phyloP scores from a whole-genome alignment of 2,888 invertebrate genomes.

The Glyphotaelius pellucidus region DNA sequence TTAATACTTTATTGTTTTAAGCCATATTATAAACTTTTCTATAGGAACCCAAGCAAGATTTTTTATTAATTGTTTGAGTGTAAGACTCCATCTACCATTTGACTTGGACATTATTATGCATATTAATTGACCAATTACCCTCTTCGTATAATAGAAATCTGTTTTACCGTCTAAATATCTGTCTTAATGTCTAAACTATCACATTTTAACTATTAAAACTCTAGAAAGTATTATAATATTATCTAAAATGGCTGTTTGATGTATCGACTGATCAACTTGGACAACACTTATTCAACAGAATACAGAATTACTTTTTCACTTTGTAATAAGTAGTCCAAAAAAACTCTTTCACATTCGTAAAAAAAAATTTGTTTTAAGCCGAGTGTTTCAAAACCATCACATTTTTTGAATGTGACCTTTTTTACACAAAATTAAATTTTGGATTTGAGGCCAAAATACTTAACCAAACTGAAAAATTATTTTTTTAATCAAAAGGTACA shows the following conservation, averaged over 20 bases:
- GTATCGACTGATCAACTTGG: conserved; percentile 9
- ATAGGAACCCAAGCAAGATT: not conserved
- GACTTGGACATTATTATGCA: conserved; percentile 24
- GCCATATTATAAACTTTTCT: not conserved
- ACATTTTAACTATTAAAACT: conserved; percentile 35
- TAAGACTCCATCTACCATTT: conserved; percentile 13
- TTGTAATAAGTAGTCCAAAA: not conserved
- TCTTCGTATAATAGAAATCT: conserved; percentile 23
- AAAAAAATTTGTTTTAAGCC: not conserved
- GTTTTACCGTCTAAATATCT: conserved; percentile 19
- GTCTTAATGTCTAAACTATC: conserved; percentile 23
- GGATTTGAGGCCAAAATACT: no score
- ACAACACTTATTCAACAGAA: not conserved
- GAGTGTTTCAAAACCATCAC: no score
- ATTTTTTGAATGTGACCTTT: no score
- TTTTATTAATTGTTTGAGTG: not conserved
- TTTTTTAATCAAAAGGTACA: no score
- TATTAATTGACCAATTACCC: conserved; percentile 43
- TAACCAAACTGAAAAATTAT: no score
- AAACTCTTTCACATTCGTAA: not conserved
- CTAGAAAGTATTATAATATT: not conserved
- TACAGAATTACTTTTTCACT: not conserved
- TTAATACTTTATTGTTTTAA: no score
- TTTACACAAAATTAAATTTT: no score
- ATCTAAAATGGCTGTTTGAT: not conserved